Percentiles rank a stretch among this genome's conserved stretches.
Evolutionary conservation across 2,113 vertebrate genomes (phyloP).

Genomic region (Leptobrachium leishanense): DNA sequence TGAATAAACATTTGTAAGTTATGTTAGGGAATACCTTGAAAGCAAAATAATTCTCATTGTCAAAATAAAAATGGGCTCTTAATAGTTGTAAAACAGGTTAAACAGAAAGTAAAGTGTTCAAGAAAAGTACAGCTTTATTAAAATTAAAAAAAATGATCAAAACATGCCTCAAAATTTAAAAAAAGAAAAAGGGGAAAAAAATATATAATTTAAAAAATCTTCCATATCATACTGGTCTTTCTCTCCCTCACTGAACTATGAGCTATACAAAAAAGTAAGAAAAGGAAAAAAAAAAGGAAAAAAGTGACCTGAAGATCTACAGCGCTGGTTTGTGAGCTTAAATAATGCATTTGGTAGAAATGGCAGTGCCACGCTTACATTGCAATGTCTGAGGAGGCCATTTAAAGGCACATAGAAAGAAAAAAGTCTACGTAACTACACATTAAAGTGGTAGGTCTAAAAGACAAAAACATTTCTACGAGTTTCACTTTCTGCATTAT

Average conservation of each 20-base stretch:
- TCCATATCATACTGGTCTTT: slow-evolving; percentile 1
- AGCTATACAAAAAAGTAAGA: slow-evolving; percentile 1
- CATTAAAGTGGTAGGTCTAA: neutral
- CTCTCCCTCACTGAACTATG: slow-evolving; percentile 9
- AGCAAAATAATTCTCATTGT: too few relatives aligned
- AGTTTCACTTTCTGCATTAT: too few relatives aligned
- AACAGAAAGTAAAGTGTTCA: too few relatives aligned
- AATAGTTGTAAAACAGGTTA: too few relatives aligned
- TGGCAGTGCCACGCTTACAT: slow-evolving; percentile 20
- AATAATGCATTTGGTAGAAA: slow-evolving; percentile 35
- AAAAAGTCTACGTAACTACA: neutral
- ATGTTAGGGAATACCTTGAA: too few relatives aligned
- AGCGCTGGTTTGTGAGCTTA: slow-evolving; percentile 10
- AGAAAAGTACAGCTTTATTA: slow-evolving; percentile 27
- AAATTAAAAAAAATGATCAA: slow-evolving; percentile 39
- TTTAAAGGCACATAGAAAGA: slow-evolving; percentile 38
- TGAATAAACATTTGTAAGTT: too few relatives aligned
- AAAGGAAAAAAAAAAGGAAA: neutral
- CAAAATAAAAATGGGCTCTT: too few relatives aligned
- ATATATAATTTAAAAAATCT: slow-evolving; percentile 40
- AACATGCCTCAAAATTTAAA: slow-evolving; percentile 13
- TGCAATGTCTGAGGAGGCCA: slow-evolving; percentile 6
- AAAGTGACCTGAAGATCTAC: slow-evolving; percentile 9
- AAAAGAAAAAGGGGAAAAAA: slow-evolving; percentile 20
- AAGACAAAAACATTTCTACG: neutral